Evolutionary conservation across 2,888 invertebrate species (phyloP).

Genomic region (Tiliacea aurago): DNA sequence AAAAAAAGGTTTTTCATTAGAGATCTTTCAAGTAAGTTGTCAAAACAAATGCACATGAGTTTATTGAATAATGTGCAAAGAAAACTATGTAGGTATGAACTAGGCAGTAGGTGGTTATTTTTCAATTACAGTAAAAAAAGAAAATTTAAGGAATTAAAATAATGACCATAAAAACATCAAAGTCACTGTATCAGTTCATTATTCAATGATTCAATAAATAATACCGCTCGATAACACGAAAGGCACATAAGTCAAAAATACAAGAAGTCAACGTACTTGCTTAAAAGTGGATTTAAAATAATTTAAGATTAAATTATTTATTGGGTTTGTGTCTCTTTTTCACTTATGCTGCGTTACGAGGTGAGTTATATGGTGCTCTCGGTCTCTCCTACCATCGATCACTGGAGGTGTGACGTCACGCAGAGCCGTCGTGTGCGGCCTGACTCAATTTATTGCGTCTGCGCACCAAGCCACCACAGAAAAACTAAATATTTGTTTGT

Average conservation of each 20-base stretch:
- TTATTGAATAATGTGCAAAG: too few species aligned
- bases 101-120: neutral
- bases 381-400: slow-evolving; percentile 87
- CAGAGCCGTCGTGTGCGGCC: slow-evolving; percentile 90
- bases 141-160: slow-evolving; percentile 20
- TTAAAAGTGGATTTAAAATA: slow-evolving; percentile 88
- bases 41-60: neutral
- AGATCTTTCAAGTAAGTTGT: neutral
- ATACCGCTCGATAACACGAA: slow-evolving; percentile 77
- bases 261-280: slow-evolving; percentile 89
- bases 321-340: slow-evolving; percentile 79
- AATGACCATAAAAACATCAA: slow-evolving; percentile 60
- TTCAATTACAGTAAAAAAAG: slow-evolving; percentile 1
- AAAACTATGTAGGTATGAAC: neutral
- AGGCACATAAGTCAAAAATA: slow-evolving; percentile 84
- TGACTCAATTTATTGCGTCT: slow-evolving; percentile 88
- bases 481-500: slow-evolving; percentile 77
- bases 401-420: slow-evolving; percentile 90
- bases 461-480: slow-evolving; percentile 84
- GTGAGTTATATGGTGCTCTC: slow-evolving; percentile 76
- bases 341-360: slow-evolving; percentile 69
- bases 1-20: neutral
- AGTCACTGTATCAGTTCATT: slow-evolving; percentile 70
- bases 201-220: slow-evolving; percentile 78
- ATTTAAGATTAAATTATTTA: slow-evolving; percentile 88